Evolutionary conservation across 2,888 invertebrate genomes (phyloP).

Genomic region (Thereva unica): DNA sequence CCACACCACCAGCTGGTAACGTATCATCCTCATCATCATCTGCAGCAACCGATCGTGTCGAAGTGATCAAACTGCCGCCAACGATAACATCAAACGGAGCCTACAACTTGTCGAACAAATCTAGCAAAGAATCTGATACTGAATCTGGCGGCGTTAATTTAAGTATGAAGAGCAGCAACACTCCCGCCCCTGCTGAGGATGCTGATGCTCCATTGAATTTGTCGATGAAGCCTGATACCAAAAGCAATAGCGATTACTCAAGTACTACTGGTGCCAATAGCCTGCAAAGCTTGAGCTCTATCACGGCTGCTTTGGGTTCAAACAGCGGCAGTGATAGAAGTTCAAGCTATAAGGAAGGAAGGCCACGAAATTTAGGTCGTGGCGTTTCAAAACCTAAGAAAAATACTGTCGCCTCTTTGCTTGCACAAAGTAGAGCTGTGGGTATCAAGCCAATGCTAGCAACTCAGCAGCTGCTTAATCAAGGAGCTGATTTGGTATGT

Average conservation of each 20-base stretch:
- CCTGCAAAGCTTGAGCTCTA: constrained; percentile 57
- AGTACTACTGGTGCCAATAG: constrained; percentile 50
- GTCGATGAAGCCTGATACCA: constrained; percentile 71
- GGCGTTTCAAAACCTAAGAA: constrained; percentile 91
- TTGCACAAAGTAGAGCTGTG: constrained; percentile 84
- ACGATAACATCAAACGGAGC: constrained; percentile 64
- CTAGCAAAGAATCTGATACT: constrained; percentile 53
- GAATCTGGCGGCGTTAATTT: constrained; percentile 52
- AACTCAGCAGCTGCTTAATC: constrained; percentile 66
- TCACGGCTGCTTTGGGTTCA: constrained; percentile 57
- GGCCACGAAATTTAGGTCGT: constrained; percentile 81
- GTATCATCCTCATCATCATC: constrained; percentile 31
- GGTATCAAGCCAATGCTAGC: constrained; percentile 78
- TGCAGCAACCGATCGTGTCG: constrained; percentile 67
- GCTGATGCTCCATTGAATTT: constrained; percentile 81
- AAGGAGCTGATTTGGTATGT: constrained; percentile 61
- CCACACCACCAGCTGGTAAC: constrained; percentile 38
- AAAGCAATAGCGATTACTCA: constrained; percentile 43
- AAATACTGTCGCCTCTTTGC: constrained; percentile 85
- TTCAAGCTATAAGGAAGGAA: constrained; percentile 67
- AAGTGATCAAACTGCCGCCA: constrained; percentile 79
- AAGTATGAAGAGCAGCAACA: constrained; percentile 53
- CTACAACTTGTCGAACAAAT: constrained; percentile 57
- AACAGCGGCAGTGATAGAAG: constrained; percentile 47
- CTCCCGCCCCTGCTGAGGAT: constrained; percentile 61